Evolutionary conservation across 2,113 vertebrate species (phyloP).

Genomic region (Lamprotornis superbus): DNA sequence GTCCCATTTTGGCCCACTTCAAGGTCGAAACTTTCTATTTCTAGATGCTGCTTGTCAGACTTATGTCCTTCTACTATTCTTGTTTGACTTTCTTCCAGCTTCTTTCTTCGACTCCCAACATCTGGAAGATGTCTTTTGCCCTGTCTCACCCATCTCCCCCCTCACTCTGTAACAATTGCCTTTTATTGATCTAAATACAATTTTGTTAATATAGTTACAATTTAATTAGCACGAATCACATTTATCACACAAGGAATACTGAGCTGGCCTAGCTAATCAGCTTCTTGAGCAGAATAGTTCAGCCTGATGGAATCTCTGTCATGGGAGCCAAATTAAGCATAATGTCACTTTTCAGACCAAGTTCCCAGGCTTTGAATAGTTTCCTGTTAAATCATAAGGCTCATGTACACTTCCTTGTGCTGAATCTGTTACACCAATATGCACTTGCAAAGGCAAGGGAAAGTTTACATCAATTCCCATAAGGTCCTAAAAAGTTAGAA

Average conservation of each 20-base stretch:
- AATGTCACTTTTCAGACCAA: conserved; percentile 34
- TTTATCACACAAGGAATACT: background rate
- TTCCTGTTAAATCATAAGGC: conserved; percentile 27
- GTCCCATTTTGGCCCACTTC: too few species aligned
- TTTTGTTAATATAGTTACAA: too few species aligned
- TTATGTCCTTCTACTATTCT: too few species aligned
- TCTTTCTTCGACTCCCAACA: too few species aligned
- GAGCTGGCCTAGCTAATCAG: background rate
- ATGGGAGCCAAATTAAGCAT: conserved; percentile 18
- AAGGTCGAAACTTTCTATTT: too few species aligned
- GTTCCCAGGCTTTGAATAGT: conserved; percentile 36
- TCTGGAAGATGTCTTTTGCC: too few species aligned
- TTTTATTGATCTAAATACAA: too few species aligned
- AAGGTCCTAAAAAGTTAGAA: background rate
- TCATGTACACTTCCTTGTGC: background rate
- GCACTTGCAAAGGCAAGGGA: background rate
- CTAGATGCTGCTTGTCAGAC: too few species aligned
- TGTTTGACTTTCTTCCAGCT: too few species aligned
- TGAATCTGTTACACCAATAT: background rate
- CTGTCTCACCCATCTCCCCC: too few species aligned
- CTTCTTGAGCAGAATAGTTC: background rate
- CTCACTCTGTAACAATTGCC: too few species aligned
- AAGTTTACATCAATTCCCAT: background rate
- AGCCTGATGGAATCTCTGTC: background rate
- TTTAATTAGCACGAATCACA: too few species aligned